Percentiles rank a stretch among this genome's conserved stretches.
phyloP scores from a whole-genome alignment of 1,140 invertebrate genomes.

The Diachasma alloeum region DNA sequence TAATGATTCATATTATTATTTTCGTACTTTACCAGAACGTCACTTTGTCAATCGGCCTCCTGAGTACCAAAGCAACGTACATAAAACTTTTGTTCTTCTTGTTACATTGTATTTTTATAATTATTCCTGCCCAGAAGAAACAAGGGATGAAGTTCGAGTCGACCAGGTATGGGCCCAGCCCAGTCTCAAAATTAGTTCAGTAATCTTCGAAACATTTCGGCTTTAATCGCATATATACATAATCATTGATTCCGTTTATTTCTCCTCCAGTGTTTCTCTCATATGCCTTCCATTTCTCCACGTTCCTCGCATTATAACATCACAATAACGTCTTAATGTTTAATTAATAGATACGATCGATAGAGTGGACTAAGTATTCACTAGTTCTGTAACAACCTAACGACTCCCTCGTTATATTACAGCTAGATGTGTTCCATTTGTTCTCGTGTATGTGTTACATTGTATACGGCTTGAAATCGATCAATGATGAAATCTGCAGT shows the following conservation, averaged over 20 bases:
- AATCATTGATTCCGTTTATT: not conserved
- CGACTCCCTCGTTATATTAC: slow-evolving; percentile 30
- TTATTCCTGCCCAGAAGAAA: not conserved
- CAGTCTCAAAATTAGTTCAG: not conserved
- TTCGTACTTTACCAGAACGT: not conserved
- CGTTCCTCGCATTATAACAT: slow-evolving; percentile 41
- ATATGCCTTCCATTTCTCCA: slow-evolving; percentile 1
- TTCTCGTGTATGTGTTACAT: not conserved
- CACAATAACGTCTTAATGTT: slow-evolving; percentile 59
- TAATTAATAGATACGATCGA: slow-evolving; percentile 40
- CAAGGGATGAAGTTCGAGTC: not conserved
- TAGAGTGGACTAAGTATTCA: slow-evolving; percentile 34
- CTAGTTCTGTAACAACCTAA: slow-evolving; percentile 37
- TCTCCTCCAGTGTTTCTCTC: not conserved
- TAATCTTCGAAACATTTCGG: not conserved
- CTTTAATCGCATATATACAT: slow-evolving; percentile 16
- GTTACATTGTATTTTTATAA: not conserved
- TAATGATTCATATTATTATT: not conserved
- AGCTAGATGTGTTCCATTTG: slow-evolving; percentile 19
- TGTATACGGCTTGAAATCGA: not conserved
- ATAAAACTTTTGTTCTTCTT: not conserved
- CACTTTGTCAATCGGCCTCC: not conserved
- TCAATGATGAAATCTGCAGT: not conserved
- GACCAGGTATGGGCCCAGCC: not conserved
- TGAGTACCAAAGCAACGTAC: not conserved